Evolutionary conservation across 2,888 invertebrate species (phyloP).

Genomic region (Blastobasis adustella): DNA sequence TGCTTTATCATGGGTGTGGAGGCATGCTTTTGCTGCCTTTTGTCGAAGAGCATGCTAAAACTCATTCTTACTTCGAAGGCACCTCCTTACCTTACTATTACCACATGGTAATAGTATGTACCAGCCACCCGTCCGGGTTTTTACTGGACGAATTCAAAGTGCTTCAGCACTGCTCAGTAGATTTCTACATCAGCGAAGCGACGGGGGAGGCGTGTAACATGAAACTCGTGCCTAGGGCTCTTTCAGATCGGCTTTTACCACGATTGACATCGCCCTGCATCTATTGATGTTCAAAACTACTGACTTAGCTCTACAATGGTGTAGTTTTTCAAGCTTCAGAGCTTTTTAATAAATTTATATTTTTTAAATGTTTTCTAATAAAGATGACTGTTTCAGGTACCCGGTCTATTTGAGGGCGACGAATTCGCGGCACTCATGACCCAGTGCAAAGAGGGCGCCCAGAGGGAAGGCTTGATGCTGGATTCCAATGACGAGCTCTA

Average conservation of each 20-base stretch:
- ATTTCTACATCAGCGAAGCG: no score
- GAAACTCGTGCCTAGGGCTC: no score
- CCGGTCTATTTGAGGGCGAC: conserved; percentile 95
- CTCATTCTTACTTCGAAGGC: background rate
- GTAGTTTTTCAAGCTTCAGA: background rate
- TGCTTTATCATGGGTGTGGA: background rate
- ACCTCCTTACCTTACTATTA: no score
- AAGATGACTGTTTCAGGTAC: conserved; percentile 70
- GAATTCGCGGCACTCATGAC: conserved; percentile 99
- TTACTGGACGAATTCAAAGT: no score
- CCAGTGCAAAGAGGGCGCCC: conserved; percentile 99
- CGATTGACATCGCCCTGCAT: no score
- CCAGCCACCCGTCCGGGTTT: no score
- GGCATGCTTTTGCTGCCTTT: background rate
- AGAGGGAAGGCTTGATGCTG: conserved; percentile 97
- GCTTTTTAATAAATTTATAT: background rate
- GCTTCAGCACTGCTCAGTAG: no score
- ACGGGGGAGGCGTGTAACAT: no score
- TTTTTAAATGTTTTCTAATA: background rate
- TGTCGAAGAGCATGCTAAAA: background rate
- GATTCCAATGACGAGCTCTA: conserved; percentile 99
- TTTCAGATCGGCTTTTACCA: no score
- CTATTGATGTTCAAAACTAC: no score
- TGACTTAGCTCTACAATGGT: no score
- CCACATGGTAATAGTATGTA: no score